These are phyloP conservation scores for Carapus acus DNA, from an alignment of 2,797 vertebrate species.

Conservation along the genomic window DNA sequence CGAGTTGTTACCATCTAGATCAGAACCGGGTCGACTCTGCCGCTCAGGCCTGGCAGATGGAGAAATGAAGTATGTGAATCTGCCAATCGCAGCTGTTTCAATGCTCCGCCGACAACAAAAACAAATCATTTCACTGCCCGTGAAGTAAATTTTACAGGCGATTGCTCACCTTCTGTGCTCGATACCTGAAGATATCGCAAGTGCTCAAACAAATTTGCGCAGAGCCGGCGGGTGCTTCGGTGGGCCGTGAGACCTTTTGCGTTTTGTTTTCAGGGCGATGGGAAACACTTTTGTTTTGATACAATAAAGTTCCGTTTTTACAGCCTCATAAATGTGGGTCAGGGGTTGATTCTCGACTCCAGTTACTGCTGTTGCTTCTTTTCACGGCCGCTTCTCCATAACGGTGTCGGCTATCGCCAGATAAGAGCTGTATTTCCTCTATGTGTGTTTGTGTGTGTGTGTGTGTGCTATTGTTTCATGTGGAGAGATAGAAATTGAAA, in stretches of 20 bases:
- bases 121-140: conserved; percentile 2
- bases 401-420: not conserved
- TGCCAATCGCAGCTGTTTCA: no score
- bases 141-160: conserved; percentile 8
- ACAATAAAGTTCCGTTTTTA: conserved; percentile 63
- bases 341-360: conserved; percentile 30
- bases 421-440: not conserved
- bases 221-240: not conserved
- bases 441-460: not conserved
- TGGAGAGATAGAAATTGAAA: no score
- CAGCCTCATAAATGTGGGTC: conserved; percentile 26
- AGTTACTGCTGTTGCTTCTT: conserved; percentile 20
- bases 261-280: conserved; percentile 42
- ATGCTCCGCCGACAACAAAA: no score
- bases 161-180: conserved; percentile 1
- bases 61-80: no score
- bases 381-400: conserved; percentile 16
- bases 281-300: conserved; percentile 48
- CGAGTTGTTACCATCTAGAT: not conserved
- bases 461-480: not conserved
- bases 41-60: conserved; percentile 18
- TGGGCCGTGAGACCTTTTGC: conserved; percentile 22
- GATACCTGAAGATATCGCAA: conserved; percentile 15
- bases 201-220: not conserved
- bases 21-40: not conserved